Percentiles rank a stretch among this genome's conserved stretches.
Evolutionary conservation across 2,797 vertebrate genomes (phyloP).

Genomic region (Manis javanica): DNA sequence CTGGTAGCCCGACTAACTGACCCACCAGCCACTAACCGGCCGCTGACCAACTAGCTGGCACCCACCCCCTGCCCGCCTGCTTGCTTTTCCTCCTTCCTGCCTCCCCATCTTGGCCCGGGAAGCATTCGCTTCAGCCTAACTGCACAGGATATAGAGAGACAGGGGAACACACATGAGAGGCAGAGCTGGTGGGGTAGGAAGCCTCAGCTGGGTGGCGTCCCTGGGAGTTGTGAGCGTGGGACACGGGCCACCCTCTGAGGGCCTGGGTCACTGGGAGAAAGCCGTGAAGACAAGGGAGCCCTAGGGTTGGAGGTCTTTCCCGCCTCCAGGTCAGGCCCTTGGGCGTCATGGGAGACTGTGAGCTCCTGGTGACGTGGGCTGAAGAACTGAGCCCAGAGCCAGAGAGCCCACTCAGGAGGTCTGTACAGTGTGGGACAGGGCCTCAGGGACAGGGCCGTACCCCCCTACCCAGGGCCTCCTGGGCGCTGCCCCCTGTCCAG

Average conservation of each 20-base stretch:
- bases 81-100: not conserved
- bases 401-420: no score
- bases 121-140: not conserved
- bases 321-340: not conserved
- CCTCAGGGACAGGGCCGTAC: not conserved
- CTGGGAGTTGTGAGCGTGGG: not conserved
- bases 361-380: no score
- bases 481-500: not conserved
- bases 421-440: not conserved
- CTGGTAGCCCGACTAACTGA: not conserved
- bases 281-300: no score
- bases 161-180: not conserved
- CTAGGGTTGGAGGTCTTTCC: not conserved
- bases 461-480: not conserved
- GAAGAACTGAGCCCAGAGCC: no score
- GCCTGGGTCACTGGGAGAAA: not conserved
- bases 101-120: not conserved
- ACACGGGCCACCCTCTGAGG: not conserved
- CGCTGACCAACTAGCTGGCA: not conserved
- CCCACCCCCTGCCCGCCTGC: no score
- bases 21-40: not conserved
- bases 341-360: not conserved
- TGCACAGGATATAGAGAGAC: not conserved
- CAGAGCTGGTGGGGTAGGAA: not conserved
- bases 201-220: not conserved